phyloP scores from a whole-genome alignment of 2,888 invertebrate species.

The Rhingia rostrata region DNA sequence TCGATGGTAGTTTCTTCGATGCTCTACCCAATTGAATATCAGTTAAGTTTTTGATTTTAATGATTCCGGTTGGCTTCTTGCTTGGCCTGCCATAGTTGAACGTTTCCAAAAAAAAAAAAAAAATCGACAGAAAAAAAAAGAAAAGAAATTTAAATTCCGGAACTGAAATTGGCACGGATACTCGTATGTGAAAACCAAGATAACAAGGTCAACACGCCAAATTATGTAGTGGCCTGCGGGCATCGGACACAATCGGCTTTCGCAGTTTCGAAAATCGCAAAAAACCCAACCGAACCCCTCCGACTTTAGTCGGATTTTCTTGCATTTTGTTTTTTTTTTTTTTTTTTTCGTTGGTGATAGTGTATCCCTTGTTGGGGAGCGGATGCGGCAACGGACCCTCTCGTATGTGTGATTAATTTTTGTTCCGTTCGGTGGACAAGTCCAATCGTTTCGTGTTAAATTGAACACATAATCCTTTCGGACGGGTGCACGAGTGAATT shows the following conservation, averaged over 20 bases:
- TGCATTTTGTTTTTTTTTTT: too few species aligned
- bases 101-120: slow-evolving; percentile 18
- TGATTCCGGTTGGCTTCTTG: slow-evolving; percentile 72
- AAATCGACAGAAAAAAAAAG: too few species aligned
- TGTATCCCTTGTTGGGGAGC: slow-evolving; percentile 6
- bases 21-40: slow-evolving; percentile 68
- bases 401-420: slow-evolving; percentile 41
- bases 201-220: slow-evolving; percentile 63
- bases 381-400: slow-evolving; percentile 9
- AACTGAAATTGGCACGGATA: slow-evolving; percentile 35
- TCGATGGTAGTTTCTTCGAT: slow-evolving; percentile 58
- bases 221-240: slow-evolving; percentile 40
- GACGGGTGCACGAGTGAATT: slow-evolving; percentile 24
- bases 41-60: slow-evolving; percentile 73
- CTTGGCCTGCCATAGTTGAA: slow-evolving; percentile 12
- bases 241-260: slow-evolving; percentile 1
- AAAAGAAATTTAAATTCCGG: slow-evolving; percentile 59
- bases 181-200: slow-evolving; percentile 18
- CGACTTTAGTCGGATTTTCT: slow-evolving; percentile 4
- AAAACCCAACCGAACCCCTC: slow-evolving; percentile 6
- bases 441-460: slow-evolving; percentile 32
- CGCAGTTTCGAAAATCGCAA: slow-evolving; percentile 51
- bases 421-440: not conserved
- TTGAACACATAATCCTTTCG: slow-evolving; percentile 62
- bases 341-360: slow-evolving; percentile 11